A percentile compares a stretch with the other conserved stretches of the same genome.
These are phyloP conservation scores for Sebastes jordani DNA, from an alignment of 2,797 vertebrate genomes.

Conservation along the genomic window DNA sequence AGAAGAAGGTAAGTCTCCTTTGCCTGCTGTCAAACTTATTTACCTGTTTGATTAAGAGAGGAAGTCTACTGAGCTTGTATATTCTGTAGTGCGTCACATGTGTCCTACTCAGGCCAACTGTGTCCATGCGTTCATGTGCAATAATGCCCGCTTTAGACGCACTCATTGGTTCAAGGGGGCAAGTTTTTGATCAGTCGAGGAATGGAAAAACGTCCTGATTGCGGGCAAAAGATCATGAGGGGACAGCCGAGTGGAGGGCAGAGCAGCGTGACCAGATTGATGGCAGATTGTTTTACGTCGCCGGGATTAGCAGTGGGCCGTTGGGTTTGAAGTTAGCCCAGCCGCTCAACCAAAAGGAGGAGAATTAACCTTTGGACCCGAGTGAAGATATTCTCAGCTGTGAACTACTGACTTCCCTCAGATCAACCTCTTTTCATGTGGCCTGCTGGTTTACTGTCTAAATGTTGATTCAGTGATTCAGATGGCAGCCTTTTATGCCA, in stretches of 20 bases:
- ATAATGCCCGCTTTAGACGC: slow-evolving; percentile 19
- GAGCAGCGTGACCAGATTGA: slow-evolving; percentile 65
- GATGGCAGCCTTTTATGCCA: not conserved
- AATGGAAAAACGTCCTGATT: slow-evolving; percentile 46
- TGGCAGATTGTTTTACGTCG: slow-evolving; percentile 65
- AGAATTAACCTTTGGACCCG: slow-evolving; percentile 55
- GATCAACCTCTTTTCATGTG: slow-evolving; percentile 11
- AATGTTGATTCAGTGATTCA: slow-evolving; percentile 12
- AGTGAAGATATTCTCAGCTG: slow-evolving; percentile 39
- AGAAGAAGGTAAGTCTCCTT: slow-evolving; percentile 61
- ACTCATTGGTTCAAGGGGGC: slow-evolving; percentile 33
- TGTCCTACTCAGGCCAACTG: not conserved
- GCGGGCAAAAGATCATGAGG: slow-evolving; percentile 50
- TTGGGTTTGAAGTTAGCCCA: slow-evolving; percentile 55
- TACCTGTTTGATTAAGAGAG: slow-evolving; percentile 25
- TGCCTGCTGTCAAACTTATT: slow-evolving; percentile 15
- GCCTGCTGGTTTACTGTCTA: slow-evolving; percentile 3
- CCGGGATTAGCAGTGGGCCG: slow-evolving; percentile 61
- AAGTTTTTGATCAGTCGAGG: slow-evolving; percentile 45
- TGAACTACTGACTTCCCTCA: slow-evolving; percentile 32
- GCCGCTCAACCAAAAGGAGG: slow-evolving; percentile 36
- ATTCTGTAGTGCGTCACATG: slow-evolving; percentile 19
- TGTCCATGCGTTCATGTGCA: not conserved
- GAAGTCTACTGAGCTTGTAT: not conserved
- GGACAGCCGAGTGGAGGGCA: slow-evolving; percentile 21